Percentiles rank a stretch among this genome's conserved stretches.
phyloP scores from a whole-genome alignment of 1,140 invertebrate species.

The Frieseomelitta varia region DNA sequence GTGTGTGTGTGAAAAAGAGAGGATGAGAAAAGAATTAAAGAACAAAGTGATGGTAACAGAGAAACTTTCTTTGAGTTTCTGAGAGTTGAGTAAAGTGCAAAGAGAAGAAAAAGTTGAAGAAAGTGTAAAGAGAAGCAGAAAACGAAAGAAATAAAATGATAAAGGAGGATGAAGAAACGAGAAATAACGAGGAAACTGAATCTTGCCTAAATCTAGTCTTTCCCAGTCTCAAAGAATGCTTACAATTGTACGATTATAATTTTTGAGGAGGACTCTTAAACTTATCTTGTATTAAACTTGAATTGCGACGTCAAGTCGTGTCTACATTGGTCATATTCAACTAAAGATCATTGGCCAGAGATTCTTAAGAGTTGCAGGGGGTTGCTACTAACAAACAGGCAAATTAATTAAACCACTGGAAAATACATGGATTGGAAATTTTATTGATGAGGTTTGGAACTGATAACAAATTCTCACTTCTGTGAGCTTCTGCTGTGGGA shows the following conservation, averaged over 20 bases:
- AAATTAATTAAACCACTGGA: neutral
- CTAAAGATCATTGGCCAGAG: neutral
- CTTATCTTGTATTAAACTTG: conserved; percentile 30
- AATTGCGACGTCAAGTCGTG: neutral
- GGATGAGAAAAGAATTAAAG: neutral
- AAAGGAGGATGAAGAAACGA: too few species aligned
- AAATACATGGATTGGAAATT: neutral
- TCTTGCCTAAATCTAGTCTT: conserved; percentile 75
- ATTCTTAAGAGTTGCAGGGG: neutral
- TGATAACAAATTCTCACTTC: neutral
- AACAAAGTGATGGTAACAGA: neutral
- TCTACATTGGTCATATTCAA: neutral
- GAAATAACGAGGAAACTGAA: conserved; percentile 6
- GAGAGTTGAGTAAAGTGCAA: neutral
- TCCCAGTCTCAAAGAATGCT: conserved; percentile 51
- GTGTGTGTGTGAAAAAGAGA: neutral
- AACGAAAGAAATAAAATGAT: neutral
- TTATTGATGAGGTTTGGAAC: neutral
- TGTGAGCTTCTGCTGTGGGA: neutral
- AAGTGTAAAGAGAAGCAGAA: neutral
- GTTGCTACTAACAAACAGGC: neutral
- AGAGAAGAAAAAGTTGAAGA: neutral
- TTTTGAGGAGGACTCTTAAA: conserved; percentile 59
- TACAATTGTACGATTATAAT: conserved; percentile 62
- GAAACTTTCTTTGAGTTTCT: neutral